phyloP scores from a whole-genome alignment of 1,140 invertebrate species.

The Formica selysi region DNA sequence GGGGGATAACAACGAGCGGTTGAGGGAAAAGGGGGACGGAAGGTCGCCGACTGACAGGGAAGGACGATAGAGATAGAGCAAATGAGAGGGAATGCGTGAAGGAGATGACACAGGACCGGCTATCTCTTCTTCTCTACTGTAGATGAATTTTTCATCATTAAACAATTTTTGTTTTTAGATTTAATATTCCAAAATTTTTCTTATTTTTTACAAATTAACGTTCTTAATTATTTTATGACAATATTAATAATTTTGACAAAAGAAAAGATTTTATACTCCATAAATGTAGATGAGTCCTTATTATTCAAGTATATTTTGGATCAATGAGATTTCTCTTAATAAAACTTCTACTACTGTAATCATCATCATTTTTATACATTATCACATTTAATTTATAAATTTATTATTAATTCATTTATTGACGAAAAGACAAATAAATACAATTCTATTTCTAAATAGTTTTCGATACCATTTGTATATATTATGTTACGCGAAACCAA shows the following conservation, averaged over 20 bases:
- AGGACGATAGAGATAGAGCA: conserved; percentile 14
- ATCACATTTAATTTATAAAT: neutral
- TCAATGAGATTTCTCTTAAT: neutral
- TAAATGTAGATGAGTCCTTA: neutral
- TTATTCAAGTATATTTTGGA: neutral
- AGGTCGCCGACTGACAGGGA: conserved; percentile 26
- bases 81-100: conserved; percentile 13
- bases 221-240: neutral
- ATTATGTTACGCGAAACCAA: neutral
- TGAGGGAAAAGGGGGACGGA: conserved; percentile 21
- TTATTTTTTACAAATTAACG: neutral
- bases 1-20: neutral
- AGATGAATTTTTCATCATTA: neutral
- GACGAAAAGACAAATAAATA: conserved; percentile 28
- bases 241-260: neutral
- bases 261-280: neutral
- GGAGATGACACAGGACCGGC: neutral
- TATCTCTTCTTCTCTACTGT: neutral
- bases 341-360: neutral
- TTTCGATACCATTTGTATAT: neutral
- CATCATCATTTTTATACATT: neutral
- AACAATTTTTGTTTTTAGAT: neutral
- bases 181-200: neutral
- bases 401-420: neutral
- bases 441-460: neutral